Evolutionary conservation across 2,888 invertebrate species (phyloP).

Genomic region (Anarsia innoxiella): DNA sequence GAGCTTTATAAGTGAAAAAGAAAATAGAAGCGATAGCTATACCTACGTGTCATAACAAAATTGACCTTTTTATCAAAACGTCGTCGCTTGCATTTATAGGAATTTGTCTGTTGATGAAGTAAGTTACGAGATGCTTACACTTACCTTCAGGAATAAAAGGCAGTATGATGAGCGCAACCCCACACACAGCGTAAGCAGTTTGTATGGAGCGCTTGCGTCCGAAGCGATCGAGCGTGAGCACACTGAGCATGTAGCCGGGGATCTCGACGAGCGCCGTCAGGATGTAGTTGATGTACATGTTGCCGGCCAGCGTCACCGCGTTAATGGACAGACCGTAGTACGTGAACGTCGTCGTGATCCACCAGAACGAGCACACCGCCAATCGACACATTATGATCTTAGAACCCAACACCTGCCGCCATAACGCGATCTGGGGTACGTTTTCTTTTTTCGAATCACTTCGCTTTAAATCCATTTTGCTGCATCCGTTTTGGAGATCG

Average conservation of each 20-base stretch:
- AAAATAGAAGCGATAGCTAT: too few species aligned
- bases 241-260: constrained; percentile 77
- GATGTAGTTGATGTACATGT: constrained; percentile 85
- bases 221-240: constrained; percentile 72
- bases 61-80: too few species aligned
- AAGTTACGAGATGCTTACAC: too few species aligned
- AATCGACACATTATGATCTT: constrained; percentile 66
- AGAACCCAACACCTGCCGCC: constrained; percentile 63
- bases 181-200: constrained; percentile 75
- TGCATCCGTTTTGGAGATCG: background rate
- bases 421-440: constrained; percentile 25
- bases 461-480: background rate
- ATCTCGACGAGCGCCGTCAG: constrained; percentile 78
- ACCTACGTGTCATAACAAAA: too few species aligned
- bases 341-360: constrained; percentile 85
- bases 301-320: constrained; percentile 82
- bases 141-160: constrained; percentile 71
- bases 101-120: too few species aligned
- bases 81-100: too few species aligned
- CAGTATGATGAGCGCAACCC: constrained; percentile 68
- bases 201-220: constrained; percentile 76
- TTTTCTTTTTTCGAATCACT: background rate
- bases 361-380: constrained; percentile 83
- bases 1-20: too few species aligned
- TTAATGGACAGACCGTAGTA: constrained; percentile 88